Conservation (phyloP, 2,888 invertebrate species). For the Pinctada fucata region DNA sequence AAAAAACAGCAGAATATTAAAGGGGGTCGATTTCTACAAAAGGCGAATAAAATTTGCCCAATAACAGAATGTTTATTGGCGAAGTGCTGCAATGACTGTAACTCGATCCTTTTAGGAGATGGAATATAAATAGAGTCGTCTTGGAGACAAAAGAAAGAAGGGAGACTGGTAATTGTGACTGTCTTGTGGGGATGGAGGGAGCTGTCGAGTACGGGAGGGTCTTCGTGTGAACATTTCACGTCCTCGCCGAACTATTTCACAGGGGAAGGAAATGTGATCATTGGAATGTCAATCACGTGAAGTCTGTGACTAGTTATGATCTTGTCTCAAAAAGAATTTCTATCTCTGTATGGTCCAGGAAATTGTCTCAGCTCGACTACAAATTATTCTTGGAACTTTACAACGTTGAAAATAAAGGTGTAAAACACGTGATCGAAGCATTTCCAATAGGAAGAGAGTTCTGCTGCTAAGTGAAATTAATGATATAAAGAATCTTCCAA, state of each 20-base stretch:
- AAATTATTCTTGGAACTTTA: too few species aligned
- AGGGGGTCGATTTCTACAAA: background rate
- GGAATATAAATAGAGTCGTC: constrained; percentile 34
- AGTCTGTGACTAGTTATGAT: constrained; percentile 6
- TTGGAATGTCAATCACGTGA: constrained; percentile 30
- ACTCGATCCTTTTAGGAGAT: constrained; percentile 27
- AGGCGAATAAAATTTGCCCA: background rate
- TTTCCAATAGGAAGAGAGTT: too few species aligned
- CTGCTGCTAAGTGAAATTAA: too few species aligned
- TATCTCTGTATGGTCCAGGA: background rate
- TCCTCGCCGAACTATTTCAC: background rate
- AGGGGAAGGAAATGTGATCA: constrained; percentile 21
- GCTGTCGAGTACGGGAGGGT: constrained; percentile 17
- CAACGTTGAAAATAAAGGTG: too few species aligned
- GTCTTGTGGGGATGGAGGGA: constrained; percentile 19
- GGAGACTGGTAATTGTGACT: constrained; percentile 8
- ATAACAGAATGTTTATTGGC: background rate
- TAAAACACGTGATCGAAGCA: too few species aligned
- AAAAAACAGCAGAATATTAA: background rate
- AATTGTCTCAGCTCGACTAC: too few species aligned
- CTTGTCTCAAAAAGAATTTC: constrained; percentile 8
- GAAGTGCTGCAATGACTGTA: constrained; percentile 1
- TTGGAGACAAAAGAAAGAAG: constrained; percentile 24
- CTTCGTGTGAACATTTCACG: constrained; percentile 1
- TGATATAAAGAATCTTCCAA: too few species aligned